Evolutionary conservation across 2,797 vertebrate species (phyloP).

Genomic region (Halcyon smyrnensis): DNA sequence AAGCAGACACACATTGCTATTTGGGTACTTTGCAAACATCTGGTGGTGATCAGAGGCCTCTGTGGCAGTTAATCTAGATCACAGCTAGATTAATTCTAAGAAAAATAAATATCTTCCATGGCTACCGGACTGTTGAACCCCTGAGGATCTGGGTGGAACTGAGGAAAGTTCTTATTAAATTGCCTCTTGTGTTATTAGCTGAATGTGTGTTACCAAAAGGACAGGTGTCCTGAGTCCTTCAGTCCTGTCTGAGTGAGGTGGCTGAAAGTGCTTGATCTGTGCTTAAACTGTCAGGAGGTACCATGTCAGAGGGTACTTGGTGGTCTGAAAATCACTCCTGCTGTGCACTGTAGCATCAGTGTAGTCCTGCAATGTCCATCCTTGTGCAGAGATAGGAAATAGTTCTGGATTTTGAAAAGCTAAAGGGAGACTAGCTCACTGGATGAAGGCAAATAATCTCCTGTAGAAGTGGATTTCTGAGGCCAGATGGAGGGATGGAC

Average conservation of each 20-base stretch:
- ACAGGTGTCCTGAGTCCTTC: background rate
- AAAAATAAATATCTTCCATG: slow-evolving; percentile 21
- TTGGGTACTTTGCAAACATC: slow-evolving; percentile 59
- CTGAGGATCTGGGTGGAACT: background rate
- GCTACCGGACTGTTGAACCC: background rate
- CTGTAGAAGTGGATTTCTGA: background rate
- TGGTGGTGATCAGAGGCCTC: slow-evolving; percentile 43
- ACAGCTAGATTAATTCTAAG: slow-evolving; percentile 20
- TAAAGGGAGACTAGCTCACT: background rate
- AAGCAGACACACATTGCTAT: background rate
- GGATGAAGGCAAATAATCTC: background rate
- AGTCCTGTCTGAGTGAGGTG: background rate
- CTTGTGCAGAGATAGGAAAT: background rate
- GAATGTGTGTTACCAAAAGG: background rate
- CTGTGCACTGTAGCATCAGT: rapidly evolving
- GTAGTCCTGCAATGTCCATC: background rate
- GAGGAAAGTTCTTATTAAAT: background rate
- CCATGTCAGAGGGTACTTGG: background rate
- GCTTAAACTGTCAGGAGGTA: background rate
- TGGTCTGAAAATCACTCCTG: background rate
- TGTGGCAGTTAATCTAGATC: background rate
- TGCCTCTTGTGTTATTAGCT: background rate
- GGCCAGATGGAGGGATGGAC: background rate
- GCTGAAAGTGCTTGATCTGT: background rate
- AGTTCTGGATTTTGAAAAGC: background rate